These are phyloP conservation scores for Lacerta agilis DNA, from an alignment of 2,797 vertebrate genomes.

Conservation along the genomic window DNA sequence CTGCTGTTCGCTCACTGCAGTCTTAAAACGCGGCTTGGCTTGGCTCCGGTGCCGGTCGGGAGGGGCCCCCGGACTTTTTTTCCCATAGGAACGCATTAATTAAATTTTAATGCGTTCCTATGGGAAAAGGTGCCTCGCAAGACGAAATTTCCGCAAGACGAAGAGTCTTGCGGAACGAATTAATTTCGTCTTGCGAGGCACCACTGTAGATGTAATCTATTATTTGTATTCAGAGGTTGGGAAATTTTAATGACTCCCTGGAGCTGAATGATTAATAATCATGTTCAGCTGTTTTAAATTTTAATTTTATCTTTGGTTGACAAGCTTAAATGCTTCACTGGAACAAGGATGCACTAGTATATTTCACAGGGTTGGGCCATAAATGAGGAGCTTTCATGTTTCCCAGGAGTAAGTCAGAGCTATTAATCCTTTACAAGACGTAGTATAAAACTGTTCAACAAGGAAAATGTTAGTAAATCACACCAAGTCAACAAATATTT, in stretches of 20 bases:
- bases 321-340: conserved; percentile 50
- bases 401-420: conserved; percentile 27
- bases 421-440: conserved; percentile 50
- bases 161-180: too few species aligned
- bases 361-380: conserved; percentile 30
- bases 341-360: conserved; percentile 28
- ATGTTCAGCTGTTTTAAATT: conserved; percentile 61
- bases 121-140: too few species aligned
- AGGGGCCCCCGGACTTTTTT: too few species aligned
- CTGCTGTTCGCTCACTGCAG: too few species aligned
- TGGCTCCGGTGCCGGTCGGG: too few species aligned
- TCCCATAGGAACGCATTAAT: too few species aligned
- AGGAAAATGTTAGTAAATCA: conserved; percentile 41
- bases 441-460: conserved; percentile 38
- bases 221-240: conserved; percentile 53
- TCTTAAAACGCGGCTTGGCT: too few species aligned
- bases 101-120: too few species aligned
- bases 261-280: conserved; percentile 69
- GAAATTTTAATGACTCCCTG: conserved; percentile 59
- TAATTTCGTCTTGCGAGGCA: too few species aligned
- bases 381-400: conserved; percentile 48
- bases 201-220: conserved; percentile 62
- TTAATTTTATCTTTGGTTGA: conserved; percentile 61
- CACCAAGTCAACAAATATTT: background rate
- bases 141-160: too few species aligned